Base-by-base conservation (phyloP, 2,888 invertebrate genomes). In the Callyntrura guangdongensis region DNA sequence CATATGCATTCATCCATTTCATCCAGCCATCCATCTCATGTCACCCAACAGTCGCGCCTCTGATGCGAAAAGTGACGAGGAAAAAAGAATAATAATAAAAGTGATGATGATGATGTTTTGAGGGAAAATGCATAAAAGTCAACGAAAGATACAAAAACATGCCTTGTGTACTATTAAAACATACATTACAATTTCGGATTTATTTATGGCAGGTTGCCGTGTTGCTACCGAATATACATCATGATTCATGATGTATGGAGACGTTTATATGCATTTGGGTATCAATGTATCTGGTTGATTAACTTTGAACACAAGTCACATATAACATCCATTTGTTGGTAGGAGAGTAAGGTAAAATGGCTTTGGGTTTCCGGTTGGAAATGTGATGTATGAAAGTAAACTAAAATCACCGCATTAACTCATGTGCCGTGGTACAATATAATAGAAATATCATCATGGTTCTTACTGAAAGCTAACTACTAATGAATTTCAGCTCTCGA, bases 11-110 rank as follows among this genome's bases (percentile, higher is more conserved):
- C 86, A 86, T 90, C 86, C 86, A 86, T 90, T 87, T 77, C 86
- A 64, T 72, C 87, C 89, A 88, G 87, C 91, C 90, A 89, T 91
- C 92, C 89, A 89, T 92, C 92, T 91, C 90, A 61, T 84, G 86
- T 82, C 87, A 91, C 87, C 87, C 83, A 82, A 47, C 87, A 83
- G 87, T 85, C 91, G 88, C 79, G 77, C 79, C 81, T 91, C 69
- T 64, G 25, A 79, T 85, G 79, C 64, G 72, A 91, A 86, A 86
- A 86, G 74, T 79, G 74, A 86, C 56, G 79, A 82, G 82, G 49
- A 81, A 67, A 56, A 82, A 22, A 74, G 56, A 53, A 56, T 25
- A 49, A 72, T 72, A 72, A 72, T 47, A 14, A 67, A 36, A n/a
- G 17, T 17, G 25, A 67, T 82, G 64, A 67, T 84, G 79, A 74